Evolutionary conservation across 2,113 vertebrate genomes (phyloP).

Genomic region (Glaucomys volans): DNA sequence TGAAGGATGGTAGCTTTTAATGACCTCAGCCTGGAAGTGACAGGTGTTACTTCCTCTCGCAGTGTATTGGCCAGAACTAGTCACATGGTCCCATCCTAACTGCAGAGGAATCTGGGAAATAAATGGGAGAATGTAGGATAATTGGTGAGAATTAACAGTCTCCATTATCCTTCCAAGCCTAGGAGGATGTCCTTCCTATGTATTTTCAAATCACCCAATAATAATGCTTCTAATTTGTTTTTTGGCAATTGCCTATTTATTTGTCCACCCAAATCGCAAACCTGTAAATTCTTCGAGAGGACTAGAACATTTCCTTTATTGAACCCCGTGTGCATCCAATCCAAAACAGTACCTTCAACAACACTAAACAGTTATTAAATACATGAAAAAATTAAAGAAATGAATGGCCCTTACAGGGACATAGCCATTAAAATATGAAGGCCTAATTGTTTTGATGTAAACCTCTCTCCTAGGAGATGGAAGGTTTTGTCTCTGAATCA

Average conservation of each 20-base stretch:
- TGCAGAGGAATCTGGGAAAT: background rate
- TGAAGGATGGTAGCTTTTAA: background rate
- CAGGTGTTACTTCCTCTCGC: background rate
- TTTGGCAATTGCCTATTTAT: background rate
- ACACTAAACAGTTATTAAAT: background rate
- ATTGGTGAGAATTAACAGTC: background rate
- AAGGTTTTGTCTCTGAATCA: background rate
- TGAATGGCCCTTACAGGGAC: background rate
- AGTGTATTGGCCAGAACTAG: background rate
- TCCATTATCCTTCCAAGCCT: background rate
- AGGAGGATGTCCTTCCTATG: background rate
- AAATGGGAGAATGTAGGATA: background rate
- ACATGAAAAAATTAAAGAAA: background rate
- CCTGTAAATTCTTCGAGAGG: background rate
- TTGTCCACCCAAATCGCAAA: background rate
- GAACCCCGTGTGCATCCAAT: background rate
- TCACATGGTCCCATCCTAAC: background rate
- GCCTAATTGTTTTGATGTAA: slow-evolving; percentile 26
- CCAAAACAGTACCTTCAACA: background rate
- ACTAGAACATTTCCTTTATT: background rate
- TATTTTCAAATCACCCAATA: background rate
- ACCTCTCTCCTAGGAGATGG: background rate
- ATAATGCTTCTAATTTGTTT: background rate
- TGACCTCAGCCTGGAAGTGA: background rate
- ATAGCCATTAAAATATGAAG: background rate